phyloP scores from a whole-genome alignment of 2,888 invertebrate species.

The Nomada fucata region DNA sequence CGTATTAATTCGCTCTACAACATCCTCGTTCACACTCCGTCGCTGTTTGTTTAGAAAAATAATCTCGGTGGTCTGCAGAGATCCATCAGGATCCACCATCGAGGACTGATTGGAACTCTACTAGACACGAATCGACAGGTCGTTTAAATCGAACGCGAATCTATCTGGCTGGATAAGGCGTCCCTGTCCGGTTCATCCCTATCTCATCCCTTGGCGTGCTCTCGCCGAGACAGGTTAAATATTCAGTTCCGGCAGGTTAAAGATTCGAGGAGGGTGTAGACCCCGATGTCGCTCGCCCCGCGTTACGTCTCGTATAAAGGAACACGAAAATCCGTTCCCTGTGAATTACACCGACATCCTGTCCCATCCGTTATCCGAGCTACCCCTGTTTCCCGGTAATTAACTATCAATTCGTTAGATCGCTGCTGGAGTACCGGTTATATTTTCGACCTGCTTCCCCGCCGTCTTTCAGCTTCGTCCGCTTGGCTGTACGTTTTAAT shows the following conservation, averaged over 20 bases:
- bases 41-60: constrained; percentile 13
- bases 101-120: constrained; percentile 47
- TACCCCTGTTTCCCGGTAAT: constrained; percentile 80
- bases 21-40: background rate
- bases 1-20: constrained; percentile 7
- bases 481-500: constrained; percentile 26
- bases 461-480: constrained; percentile 22
- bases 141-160: constrained; percentile 61
- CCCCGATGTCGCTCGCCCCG: constrained; percentile 64
- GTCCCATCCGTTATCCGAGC: constrained; percentile 80
- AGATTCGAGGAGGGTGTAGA: constrained; percentile 67
- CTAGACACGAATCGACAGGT: constrained; percentile 61
- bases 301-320: constrained; percentile 74
- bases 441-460: constrained; percentile 48
- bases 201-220: constrained; percentile 47
- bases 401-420: constrained; percentile 82
- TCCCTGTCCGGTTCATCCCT: constrained; percentile 55
- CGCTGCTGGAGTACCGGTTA: constrained; percentile 71
- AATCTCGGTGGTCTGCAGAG: constrained; percentile 26
- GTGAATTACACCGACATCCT: constrained; percentile 80
- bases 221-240: constrained; percentile 71
- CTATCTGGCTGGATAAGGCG: constrained; percentile 45
- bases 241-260: constrained; percentile 74
- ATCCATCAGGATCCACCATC: constrained; percentile 47
- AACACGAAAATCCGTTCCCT: constrained; percentile 81